These are phyloP conservation scores for Sinocyclocheilus grahami DNA, from an alignment of 2,113 vertebrate genomes.

Conservation along the genomic window DNA sequence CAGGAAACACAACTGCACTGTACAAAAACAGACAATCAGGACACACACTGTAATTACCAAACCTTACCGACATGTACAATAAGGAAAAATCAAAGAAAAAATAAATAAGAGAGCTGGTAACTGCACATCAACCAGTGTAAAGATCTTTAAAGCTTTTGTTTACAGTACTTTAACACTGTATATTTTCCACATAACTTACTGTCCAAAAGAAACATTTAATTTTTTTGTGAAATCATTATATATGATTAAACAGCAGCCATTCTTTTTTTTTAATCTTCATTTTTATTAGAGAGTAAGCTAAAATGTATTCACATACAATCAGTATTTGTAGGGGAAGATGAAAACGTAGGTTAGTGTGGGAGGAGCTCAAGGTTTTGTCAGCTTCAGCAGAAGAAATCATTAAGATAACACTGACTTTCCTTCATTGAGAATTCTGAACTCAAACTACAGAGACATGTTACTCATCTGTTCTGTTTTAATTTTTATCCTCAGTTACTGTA, in stretches of 20 bases:
- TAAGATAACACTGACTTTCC: not conserved
- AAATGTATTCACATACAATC: not conserved
- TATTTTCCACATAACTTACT: not conserved
- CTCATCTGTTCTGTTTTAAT: not conserved
- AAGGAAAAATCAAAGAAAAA: not conserved
- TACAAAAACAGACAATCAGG: constrained; percentile 43
- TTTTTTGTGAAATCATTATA: not conserved
- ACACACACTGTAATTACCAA: not conserved
- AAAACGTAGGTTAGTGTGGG: not conserved
- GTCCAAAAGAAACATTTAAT: not conserved
- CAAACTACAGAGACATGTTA: constrained; percentile 5
- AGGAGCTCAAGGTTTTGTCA: constrained; percentile 1
- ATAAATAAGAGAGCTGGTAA: not conserved
- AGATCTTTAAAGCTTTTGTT: not conserved
- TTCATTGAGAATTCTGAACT: not conserved
- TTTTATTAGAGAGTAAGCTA: not conserved
- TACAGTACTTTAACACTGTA: not conserved
- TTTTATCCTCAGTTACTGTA: not conserved
- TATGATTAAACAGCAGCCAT: not conserved
- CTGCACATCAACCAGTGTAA: not conserved
- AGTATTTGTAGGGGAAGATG: not conserved
- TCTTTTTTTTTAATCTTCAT: not conserved
- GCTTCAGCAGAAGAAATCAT: not conserved
- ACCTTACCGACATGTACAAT: not conserved
- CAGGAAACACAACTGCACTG: constrained; percentile 4